These are phyloP conservation scores for Aphyosemion australe DNA, from an alignment of 2,113 vertebrate genomes.

Conservation along the genomic window DNA sequence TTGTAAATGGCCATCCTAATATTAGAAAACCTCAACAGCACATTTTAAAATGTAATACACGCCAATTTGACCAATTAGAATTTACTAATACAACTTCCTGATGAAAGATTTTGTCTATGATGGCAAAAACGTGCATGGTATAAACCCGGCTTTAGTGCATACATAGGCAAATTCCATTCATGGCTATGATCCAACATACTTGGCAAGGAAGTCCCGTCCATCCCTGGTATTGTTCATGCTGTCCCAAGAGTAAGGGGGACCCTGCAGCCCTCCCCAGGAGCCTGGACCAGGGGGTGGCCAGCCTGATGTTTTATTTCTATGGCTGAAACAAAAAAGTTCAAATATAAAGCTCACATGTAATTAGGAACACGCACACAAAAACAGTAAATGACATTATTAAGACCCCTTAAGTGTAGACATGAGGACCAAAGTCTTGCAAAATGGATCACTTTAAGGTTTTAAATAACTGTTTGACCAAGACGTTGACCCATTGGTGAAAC, in stretches of 20 bases:
- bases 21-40: no score
- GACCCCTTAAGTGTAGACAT: not conserved
- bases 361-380: no score
- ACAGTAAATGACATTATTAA: not conserved
- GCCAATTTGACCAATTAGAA: no score
- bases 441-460: not conserved
- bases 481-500: no score
- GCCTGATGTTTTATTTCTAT: conserved; percentile 92
- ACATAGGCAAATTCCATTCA: not conserved
- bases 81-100: no score
- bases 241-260: conserved; percentile 93
- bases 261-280: conserved; percentile 91
- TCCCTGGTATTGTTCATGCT: conserved; percentile 88
- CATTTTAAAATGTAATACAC: no score
- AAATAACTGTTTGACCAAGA: no score
- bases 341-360: not conserved
- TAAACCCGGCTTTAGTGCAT: not conserved
- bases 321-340: conserved; percentile 79
- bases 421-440: no score
- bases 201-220: conserved; percentile 87
- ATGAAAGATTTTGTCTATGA: no score
- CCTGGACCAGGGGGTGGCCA: conserved; percentile 90
- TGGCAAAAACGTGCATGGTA: no score
- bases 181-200: conserved; percentile 74
- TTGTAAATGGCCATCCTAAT: no score